Base-by-base conservation (phyloP, 30 jellyfish, hydroid and myxozoan species). In the Clytia hemisphaerica region DNA sequence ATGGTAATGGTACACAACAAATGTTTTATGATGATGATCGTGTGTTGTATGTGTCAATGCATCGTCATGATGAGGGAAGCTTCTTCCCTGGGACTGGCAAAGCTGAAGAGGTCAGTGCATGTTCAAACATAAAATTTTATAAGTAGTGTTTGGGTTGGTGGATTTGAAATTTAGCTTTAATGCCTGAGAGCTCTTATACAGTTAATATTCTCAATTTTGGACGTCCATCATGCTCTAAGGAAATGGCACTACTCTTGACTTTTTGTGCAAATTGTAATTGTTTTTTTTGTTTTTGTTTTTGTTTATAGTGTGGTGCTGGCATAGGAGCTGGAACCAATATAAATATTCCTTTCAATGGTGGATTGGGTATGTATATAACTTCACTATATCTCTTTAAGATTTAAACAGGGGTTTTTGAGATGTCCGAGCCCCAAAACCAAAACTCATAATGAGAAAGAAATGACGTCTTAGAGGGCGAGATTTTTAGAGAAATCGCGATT, bases 1-100 rank as follows among this genome's bases (percentile, higher is more conserved):
- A 89, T 76, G 98, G 98, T 37, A 89, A 89, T 59, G 98, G 98
- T 28, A 89, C 98, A 2, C 98, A 89, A 67, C 95, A 89, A 45
- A 82, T 82, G 93, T 89, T 89, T 67, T 89, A 89, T 74, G 98
- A 89, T 34, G 98, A 89, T 67, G 98, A 89, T 36, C 94, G 91
- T 48, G 98, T 89, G 4, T 67, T 80, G 14, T 89, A 89, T 37
- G 70, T 89, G 18, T 89, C 98, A 1, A 48, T 89, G 14, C 98
- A 89, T 65, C 95, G 98, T 6, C 93, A 75, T 54, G 95, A 89
- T 47, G 93, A 80, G 37, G 97, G 97, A 37, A 79, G 75, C 65
- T 88, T 88, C 58, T 89, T 74, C 71, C 98, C 98, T 44, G 98
- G 98, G 31, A 80, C 95, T 58, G 98, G 95, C 26, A 89, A 89